Conservation (phyloP, 2,797 vertebrate species). For the Leptodactylus fallax region DNA sequence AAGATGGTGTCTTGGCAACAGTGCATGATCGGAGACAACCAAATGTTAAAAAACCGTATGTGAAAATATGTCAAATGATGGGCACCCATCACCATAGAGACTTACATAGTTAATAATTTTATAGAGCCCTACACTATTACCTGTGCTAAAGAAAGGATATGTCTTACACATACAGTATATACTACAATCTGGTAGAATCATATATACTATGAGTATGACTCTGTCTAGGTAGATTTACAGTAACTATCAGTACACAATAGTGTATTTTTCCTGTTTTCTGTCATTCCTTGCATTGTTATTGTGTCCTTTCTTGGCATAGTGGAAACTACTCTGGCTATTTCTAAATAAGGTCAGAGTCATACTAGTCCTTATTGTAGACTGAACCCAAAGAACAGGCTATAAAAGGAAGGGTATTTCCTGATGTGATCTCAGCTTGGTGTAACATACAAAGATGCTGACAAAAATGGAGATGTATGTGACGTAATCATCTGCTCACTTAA, state of each 20-base stretch:
- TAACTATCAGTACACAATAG: background rate
- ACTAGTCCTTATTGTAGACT: background rate
- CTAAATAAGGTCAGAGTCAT: constrained; percentile 37
- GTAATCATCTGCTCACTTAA: too few species aligned
- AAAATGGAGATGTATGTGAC: too few species aligned
- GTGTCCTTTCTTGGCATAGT: background rate
- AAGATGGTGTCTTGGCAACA: too few species aligned
- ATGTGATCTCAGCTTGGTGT: background rate
- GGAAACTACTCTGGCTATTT: background rate
- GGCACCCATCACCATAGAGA: too few species aligned
- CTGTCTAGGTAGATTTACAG: background rate
- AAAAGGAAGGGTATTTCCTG: constrained; percentile 9
- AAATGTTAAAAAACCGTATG: too few species aligned
- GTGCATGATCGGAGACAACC: too few species aligned
- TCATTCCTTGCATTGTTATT: background rate
- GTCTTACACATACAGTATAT: background rate
- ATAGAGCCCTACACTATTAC: too few species aligned
- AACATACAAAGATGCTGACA: too few species aligned
- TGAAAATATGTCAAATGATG: too few species aligned
- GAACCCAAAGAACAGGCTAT: background rate
- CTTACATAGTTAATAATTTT: too few species aligned
- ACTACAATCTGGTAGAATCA: background rate
- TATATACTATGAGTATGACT: background rate
- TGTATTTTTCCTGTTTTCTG: constrained; percentile 36
- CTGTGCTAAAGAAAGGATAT: too few species aligned